These are phyloP conservation scores for Mizuhopecten yessoensis DNA, from an alignment of 1,140 invertebrate genomes.

Conservation along the genomic window DNA sequence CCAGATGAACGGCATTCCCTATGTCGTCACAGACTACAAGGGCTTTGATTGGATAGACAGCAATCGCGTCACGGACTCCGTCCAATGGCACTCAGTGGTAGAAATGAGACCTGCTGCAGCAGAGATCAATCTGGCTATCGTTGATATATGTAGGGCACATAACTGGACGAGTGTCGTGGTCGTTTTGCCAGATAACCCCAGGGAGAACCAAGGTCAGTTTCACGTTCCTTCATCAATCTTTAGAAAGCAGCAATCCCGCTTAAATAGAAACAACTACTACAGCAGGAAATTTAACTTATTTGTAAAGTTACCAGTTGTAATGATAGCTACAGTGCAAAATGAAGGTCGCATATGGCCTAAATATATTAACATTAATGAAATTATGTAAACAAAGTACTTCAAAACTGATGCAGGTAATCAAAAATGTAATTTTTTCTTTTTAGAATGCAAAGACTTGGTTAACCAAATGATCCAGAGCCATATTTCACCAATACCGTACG, in stretches of 20 bases:
- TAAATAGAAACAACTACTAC: no score
- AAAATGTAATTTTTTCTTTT: neutral
- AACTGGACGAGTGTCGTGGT: slow-evolving; percentile 74
- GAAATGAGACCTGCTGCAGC: slow-evolving; percentile 74
- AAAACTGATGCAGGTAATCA: neutral
- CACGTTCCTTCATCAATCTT: no score
- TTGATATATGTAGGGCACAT: slow-evolving; percentile 72
- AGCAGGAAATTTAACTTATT: no score
- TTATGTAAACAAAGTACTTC: no score
- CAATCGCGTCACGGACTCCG: slow-evolving; percentile 70
- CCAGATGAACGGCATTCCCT: slow-evolving; percentile 72
- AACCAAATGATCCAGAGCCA: slow-evolving; percentile 72
- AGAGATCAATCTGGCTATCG: slow-evolving; percentile 75
- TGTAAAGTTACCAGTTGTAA: no score
- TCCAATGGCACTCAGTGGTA: slow-evolving; percentile 73
- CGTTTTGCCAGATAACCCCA: slow-evolving; percentile 74
- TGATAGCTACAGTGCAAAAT: no score
- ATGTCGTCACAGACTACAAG: slow-evolving; percentile 78
- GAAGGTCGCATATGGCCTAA: no score
- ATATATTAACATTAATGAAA: no score
- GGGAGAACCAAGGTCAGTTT: slow-evolving; percentile 75
- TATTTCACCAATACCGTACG: slow-evolving; percentile 76
- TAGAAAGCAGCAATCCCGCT: neutral
- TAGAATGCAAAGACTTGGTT: slow-evolving; percentile 77
- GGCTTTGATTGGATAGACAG: slow-evolving; percentile 79